These are phyloP conservation scores for Podabrus alpinus DNA, from an alignment of 2,888 invertebrate genomes.

Conservation along the genomic window DNA sequence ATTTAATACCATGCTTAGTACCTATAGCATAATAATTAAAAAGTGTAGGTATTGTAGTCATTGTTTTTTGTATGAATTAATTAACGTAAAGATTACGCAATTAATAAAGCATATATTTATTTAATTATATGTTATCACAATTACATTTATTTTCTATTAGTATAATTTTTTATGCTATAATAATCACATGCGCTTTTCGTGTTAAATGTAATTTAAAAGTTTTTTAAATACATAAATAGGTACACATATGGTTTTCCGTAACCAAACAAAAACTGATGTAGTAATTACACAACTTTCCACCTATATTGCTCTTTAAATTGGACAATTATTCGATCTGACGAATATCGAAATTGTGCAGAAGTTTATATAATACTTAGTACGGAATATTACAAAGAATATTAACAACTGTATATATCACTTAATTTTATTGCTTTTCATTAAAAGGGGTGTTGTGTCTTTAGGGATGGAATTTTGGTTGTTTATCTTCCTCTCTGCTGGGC, in stretches of 20 bases:
- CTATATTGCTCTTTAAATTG: background rate
- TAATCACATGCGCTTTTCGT: background rate
- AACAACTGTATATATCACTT: too few species aligned
- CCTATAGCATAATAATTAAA: background rate
- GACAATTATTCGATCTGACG: background rate
- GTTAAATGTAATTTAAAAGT: background rate
- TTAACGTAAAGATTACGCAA: background rate
- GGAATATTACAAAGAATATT: background rate
- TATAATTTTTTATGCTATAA: background rate
- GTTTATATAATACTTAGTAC: background rate
- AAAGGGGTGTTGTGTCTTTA: too few species aligned
- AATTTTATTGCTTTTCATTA: too few species aligned
- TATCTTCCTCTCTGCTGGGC: too few species aligned
- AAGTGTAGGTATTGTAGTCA: background rate
- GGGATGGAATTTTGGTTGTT: too few species aligned
- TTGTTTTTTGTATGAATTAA: background rate
- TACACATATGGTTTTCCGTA: background rate
- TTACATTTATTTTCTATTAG: background rate
- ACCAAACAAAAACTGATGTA: background rate
- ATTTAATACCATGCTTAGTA: too few species aligned
- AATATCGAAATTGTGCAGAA: background rate
- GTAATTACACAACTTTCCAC: background rate
- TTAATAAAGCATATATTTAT: background rate
- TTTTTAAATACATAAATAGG: background rate
- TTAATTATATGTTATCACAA: background rate